These are phyloP conservation scores for Sphaerodactylus townsendi DNA, from an alignment of 2,113 vertebrate genomes.

Conservation along the genomic window DNA sequence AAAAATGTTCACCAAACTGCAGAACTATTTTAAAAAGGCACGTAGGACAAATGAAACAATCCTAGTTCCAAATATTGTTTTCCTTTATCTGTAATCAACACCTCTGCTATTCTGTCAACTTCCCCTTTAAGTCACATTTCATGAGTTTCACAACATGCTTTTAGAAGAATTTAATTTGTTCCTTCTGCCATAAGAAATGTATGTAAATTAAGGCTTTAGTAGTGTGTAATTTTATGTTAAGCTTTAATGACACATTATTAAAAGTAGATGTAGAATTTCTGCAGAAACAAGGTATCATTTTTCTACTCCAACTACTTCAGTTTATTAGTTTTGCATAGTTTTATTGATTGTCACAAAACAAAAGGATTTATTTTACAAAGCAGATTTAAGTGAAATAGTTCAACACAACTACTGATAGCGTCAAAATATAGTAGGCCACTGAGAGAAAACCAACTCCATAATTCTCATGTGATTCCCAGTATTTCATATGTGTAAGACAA, in stretches of 20 bases:
- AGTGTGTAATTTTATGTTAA: conserved; percentile 28
- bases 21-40: too few species aligned
- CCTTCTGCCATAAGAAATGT: conserved; percentile 34
- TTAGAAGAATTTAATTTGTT: conserved; percentile 43
- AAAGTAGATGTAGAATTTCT: conserved; percentile 3
- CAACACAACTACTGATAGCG: conserved; percentile 50
- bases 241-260: conserved; percentile 40
- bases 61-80: not conserved
- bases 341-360: conserved; percentile 50
- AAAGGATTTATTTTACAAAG: conserved; percentile 30
- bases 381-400: not conserved
- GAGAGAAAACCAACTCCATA: conserved; percentile 21
- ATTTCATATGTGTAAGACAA: too few species aligned
- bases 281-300: not conserved
- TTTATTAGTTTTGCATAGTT: not conserved
- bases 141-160: conserved; percentile 10
- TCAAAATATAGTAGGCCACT: conserved; percentile 27
- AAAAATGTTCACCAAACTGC: too few species aligned
- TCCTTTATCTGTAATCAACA: conserved; percentile 13
- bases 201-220: conserved; percentile 5
- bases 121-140: conserved; percentile 21
- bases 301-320: not conserved
- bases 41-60: not conserved
- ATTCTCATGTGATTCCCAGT: conserved; percentile 10
- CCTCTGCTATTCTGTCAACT: not conserved